Conservation (phyloP, 2,113 vertebrate species). For the Saccopteryx leptura region DNA sequence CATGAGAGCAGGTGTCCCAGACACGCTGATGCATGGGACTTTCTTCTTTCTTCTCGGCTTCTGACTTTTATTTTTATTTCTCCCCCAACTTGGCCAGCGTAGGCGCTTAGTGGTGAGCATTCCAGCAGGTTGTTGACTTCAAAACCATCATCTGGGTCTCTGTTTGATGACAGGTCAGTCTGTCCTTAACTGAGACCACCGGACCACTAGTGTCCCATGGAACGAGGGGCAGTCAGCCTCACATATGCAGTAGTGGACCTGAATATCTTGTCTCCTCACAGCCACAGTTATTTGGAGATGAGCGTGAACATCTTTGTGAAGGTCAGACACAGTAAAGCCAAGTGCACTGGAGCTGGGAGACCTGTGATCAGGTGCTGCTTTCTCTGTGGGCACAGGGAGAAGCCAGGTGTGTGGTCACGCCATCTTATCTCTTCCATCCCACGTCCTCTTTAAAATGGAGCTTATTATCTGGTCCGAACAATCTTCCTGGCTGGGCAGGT, state of each 20-base stretch:
- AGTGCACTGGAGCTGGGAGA: neutral
- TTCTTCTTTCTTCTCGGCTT: neutral
- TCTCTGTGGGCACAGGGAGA: neutral
- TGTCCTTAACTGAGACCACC: neutral
- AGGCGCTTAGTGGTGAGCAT: neutral
- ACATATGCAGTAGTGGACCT: neutral
- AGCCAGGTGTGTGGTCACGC: neutral
- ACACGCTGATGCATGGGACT: accelerated
- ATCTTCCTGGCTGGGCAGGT: neutral
- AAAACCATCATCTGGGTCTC: neutral
- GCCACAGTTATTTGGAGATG: neutral
- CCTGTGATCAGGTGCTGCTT: neutral
- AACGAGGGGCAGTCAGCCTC: neutral
- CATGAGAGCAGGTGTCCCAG: neutral
- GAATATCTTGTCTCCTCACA: neutral
- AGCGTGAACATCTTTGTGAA: neutral
- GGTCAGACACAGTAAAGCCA: neutral
- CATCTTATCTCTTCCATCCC: neutral
- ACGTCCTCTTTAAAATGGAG: neutral
- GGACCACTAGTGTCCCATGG: neutral
- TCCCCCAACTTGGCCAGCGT: neutral
- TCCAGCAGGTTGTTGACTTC: neutral
- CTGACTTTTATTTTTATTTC: neutral
- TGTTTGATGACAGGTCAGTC: neutral
- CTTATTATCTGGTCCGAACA: neutral